Percentiles rank a stretch among this genome's conserved stretches.
Evolutionary conservation across 2,797 vertebrate genomes (phyloP).

Genomic region (Argya squamiceps): DNA sequence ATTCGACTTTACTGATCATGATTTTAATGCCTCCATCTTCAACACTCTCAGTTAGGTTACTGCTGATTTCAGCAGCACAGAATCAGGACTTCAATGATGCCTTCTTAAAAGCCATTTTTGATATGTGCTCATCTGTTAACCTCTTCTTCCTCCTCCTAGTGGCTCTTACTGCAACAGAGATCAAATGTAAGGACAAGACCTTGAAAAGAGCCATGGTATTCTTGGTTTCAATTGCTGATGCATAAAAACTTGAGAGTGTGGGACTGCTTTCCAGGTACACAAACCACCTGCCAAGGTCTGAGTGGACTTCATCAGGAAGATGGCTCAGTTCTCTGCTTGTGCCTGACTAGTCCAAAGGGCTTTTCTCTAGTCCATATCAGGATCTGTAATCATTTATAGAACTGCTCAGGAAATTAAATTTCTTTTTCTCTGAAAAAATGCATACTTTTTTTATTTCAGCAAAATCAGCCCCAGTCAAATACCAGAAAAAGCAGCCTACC

Average conservation of each 20-base stretch:
- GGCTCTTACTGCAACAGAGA: neutral
- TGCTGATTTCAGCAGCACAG: neutral
- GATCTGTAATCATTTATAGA: conserved; percentile 1
- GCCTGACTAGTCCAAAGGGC: neutral
- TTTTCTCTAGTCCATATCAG: neutral
- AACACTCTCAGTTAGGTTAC: neutral
- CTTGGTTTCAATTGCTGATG: neutral
- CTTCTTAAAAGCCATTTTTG: neutral
- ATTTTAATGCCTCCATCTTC: neutral
- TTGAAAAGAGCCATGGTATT: neutral
- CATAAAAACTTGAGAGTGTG: neutral
- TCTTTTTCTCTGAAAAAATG: neutral
- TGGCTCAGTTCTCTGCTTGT: neutral
- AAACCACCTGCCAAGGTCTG: neutral
- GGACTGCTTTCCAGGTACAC: neutral
- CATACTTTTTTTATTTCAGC: neutral
- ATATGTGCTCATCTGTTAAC: neutral
- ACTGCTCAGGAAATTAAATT: conserved; percentile 22
- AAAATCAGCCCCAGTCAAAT: neutral
- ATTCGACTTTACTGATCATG: neutral
- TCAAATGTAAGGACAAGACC: neutral
- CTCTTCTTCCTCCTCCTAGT: neutral
- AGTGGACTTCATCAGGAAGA: neutral
- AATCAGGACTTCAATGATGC: neutral
- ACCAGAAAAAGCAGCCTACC: neutral